These are phyloP conservation scores for Saguinus midas DNA, from an alignment of 2,113 vertebrate species.

Conservation along the genomic window DNA sequence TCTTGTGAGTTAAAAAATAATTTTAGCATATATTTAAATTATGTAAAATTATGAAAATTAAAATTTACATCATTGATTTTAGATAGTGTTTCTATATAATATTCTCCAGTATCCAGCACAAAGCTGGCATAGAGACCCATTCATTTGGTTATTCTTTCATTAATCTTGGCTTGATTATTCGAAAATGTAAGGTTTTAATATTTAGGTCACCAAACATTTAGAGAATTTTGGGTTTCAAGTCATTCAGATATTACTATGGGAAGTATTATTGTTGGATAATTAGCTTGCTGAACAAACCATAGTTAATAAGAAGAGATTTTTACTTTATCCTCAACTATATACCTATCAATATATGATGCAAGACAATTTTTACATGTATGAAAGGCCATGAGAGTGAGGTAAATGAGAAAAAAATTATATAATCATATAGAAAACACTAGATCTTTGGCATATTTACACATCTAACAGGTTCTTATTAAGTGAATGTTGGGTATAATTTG, in stretches of 20 bases:
- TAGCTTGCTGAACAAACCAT: background rate
- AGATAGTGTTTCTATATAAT: background rate
- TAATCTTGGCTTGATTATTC: background rate
- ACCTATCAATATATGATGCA: background rate
- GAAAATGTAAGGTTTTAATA: conserved; percentile 28
- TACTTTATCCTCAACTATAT: background rate
- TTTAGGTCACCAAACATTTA: background rate
- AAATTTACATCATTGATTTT: conserved; percentile 1
- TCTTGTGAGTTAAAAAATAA: conserved; percentile 59
- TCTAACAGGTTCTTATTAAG: background rate
- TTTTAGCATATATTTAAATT: conserved; percentile 46
- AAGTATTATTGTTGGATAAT: background rate
- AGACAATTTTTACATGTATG: background rate
- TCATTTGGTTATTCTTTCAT: background rate
- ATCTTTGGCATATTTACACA: background rate
- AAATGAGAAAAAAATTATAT: background rate
- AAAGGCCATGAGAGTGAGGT: background rate
- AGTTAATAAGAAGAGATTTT: background rate
- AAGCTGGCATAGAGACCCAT: background rate
- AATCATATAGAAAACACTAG: background rate
- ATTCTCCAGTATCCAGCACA: background rate
- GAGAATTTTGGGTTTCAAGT: conserved; percentile 32
- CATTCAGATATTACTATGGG: background rate
- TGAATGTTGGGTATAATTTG: background rate
- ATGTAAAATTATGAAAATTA: background rate